These are phyloP conservation scores for Xenus cinereus DNA, from an alignment of 2,113 vertebrate species.

Conservation along the genomic window DNA sequence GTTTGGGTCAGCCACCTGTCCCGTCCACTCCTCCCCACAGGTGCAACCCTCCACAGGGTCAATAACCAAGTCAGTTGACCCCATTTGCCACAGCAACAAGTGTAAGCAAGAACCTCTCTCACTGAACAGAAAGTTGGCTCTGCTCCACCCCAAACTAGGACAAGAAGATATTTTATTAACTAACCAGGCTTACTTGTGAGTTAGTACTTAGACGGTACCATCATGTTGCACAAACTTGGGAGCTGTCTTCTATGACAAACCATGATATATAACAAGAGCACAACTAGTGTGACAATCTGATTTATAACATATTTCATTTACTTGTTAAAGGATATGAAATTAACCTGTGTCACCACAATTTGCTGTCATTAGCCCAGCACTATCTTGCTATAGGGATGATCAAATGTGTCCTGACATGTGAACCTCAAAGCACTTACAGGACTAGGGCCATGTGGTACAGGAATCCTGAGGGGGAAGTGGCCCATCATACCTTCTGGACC, in stretches of 20 bases:
- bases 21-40: too few species aligned
- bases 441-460: neutral
- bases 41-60: too few species aligned
- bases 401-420: neutral
- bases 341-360: neutral
- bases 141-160: too few species aligned
- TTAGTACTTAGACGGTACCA: neutral
- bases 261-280: neutral
- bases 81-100: too few species aligned
- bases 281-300: neutral
- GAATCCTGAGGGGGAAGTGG: neutral
- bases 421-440: neutral
- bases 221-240: neutral
- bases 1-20: too few species aligned
- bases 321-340: slow-evolving; percentile 5
- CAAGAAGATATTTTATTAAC: neutral
- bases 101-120: too few species aligned
- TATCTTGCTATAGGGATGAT: neutral
- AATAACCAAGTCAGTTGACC: too few species aligned
- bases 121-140: too few species aligned
- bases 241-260: neutral
- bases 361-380: neutral
- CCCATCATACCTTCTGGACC: neutral
- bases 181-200: neutral
- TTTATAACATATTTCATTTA: neutral